Base-by-base conservation (phyloP, 2,113 vertebrate species). In the Perca schrenkii region DNA sequence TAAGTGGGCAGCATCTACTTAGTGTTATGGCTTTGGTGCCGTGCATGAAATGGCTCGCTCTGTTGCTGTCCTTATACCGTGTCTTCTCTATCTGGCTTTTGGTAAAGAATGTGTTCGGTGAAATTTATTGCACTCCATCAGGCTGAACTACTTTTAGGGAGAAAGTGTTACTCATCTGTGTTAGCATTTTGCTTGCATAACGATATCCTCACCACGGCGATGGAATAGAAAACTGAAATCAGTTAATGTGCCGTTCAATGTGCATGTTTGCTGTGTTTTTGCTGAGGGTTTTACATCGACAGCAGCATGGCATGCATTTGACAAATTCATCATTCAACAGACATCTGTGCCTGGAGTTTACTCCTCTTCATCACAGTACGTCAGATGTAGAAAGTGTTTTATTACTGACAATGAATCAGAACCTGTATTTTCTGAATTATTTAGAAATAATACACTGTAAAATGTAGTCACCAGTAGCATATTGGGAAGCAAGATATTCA, bases 1-100 rank as follows among this genome's bases (percentile, higher is more conserved):
- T 91, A 93, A 93, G 88, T 87, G 90, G 90, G 86, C 86, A 91
- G 90, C 84, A 54, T 90, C 91, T 91, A 89, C 86, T 91, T 89
- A 89, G 83, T 79, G 73, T 86, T 92, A 89, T 87, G 82, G 89
- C 85, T 85, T 84, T 43, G 79, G 81, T 89, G 74, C 25, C n/a
- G 62, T 73, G 70, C 72, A 78, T 88, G 86, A 84, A 92, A 92
- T 79, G 80, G 67, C 19, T 73, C n/a, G 19, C 73, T 79, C 43
- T 56, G 60, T 62, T 77, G 79, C 56, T 15, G 57, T 83, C 66
- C 50, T 74, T 74, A 80, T 64, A 80, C 63, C 36, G 53, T 50
- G 70, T 87, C 69, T 83, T 34, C 67, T 52, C 60, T 64, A 80
- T 79, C 61, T 85, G 80, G 72, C 53, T 82, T 70, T 77, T 72